A percentile compares a stretch with the other conserved stretches of the same genome.
Conservation (phyloP, 2,113 vertebrate species). For the Spilogale gracilis region DNA sequence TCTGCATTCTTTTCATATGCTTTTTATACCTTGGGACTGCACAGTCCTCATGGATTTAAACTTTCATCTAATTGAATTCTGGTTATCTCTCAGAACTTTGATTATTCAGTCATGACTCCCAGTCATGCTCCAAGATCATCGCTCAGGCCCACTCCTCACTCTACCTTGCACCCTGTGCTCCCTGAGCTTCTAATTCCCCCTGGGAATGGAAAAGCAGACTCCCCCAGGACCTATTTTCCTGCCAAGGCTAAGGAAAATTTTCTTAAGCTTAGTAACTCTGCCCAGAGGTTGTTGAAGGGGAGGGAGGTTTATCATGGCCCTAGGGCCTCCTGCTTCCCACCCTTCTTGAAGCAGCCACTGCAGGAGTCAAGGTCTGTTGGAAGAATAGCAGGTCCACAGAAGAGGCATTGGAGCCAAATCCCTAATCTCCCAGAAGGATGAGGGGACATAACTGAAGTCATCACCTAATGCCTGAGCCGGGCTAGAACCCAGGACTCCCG, state of each 20-base stretch:
- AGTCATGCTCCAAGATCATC: slow-evolving; percentile 19
- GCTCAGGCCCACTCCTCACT: neutral
- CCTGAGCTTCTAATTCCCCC: neutral
- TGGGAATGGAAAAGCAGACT: neutral
- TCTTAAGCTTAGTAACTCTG: neutral
- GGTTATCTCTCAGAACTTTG: neutral
- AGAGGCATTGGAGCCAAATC: neutral
- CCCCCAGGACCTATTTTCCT: neutral
- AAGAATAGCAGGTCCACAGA: neutral
- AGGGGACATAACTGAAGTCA: neutral
- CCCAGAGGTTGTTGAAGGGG: too few relatives aligned
- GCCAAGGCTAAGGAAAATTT: neutral
- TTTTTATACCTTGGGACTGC: neutral
- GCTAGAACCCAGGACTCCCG: neutral
- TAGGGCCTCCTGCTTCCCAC: neutral
- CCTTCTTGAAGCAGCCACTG: neutral
- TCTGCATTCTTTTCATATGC: neutral
- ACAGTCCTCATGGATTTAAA: neutral
- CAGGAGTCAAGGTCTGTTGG: neutral
- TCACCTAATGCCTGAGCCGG: neutral
- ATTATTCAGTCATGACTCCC: neutral
- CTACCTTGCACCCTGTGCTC: neutral
- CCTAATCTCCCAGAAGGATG: neutral
- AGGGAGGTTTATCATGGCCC: neutral
- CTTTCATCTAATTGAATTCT: neutral